These are phyloP conservation scores for Ariopsis seemanni DNA, from an alignment of 2,113 vertebrate species.

Conservation along the genomic window DNA sequence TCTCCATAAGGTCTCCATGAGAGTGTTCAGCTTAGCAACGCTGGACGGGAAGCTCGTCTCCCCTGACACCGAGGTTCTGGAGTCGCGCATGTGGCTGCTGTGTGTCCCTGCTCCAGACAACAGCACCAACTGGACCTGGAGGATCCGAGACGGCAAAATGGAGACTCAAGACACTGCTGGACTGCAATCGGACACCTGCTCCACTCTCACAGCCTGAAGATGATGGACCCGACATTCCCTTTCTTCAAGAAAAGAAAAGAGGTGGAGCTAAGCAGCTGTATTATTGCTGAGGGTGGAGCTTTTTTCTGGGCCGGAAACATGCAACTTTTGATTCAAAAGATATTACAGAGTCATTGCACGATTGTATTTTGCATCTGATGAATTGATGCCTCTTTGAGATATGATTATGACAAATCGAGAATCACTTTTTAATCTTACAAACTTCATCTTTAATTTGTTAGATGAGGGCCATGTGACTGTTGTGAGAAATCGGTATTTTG, in stretches of 20 bases:
- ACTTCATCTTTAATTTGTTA: neutral
- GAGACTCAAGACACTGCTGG: slow-evolving; percentile 66
- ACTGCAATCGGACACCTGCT: slow-evolving; percentile 8
- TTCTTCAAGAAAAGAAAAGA: neutral
- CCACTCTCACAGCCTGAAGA: slow-evolving; percentile 31
- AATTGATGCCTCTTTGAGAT: neutral
- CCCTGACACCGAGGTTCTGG: slow-evolving; percentile 80
- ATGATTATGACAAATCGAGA: neutral
- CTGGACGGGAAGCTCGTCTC: slow-evolving; percentile 82
- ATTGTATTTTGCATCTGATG: neutral
- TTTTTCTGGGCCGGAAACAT: neutral
- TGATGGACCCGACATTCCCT: slow-evolving; percentile 23
- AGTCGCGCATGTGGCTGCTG: slow-evolving; percentile 82
- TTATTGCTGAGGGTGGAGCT: neutral
- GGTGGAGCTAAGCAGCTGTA: neutral
- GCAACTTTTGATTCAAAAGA: neutral
- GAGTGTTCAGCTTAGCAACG: slow-evolving; percentile 85
- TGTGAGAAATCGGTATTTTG: neutral
- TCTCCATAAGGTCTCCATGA: slow-evolving; percentile 72
- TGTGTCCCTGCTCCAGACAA: slow-evolving; percentile 83
- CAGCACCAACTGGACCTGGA: slow-evolving; percentile 84
- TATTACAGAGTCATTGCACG: neutral
- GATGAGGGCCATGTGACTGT: neutral
- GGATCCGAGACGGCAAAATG: slow-evolving; percentile 82
- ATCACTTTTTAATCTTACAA: neutral